Evolutionary conservation across 2,888 invertebrate genomes (phyloP), one percentile per base, ranked within the genome.

Genomic region (Lissocephala sabroskyi): DNA sequence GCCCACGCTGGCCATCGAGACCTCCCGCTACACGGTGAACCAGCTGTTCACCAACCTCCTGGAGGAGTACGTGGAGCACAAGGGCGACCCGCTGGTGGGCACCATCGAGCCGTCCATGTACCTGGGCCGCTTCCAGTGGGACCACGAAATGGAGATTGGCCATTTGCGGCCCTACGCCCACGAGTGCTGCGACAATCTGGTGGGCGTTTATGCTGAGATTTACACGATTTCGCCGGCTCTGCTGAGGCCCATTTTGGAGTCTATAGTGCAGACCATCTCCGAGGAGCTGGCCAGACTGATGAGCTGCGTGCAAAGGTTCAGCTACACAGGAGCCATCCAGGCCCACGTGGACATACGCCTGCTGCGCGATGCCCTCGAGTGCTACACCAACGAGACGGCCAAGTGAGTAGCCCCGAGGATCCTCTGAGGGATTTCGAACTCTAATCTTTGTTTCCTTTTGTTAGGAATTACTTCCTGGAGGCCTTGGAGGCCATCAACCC

Each of bases 91-190:
- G 0, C 87, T 98, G 9, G 95, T 97, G 17, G 97, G 96, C n/a
- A 94, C 94, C 4, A 96, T 98, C 58, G 97, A 98, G 84, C 95
- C 95, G 4, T 95, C 95, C 56, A 97, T 98, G 96, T 97, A 97
- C 84, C 87, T 94, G 79, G 96, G 96, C 0, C 88, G 91, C 49
- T 94, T 96, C 79, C 93, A 93, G 79, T 94, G 96, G 90, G 91
- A 92, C 70, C 89, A 90, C 0, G 91, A 92, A 65, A 88, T 90
- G 41, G 87, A 90, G 41, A 91, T 93, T 0, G 89, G 88, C 3
- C 94, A 94, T 80, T 88, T 96, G 9, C 86, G 93, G 42, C 94
- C 94, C 0, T 98, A 97, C 78, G 92, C 95, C 17, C 96, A 94
- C 82, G 94, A 94, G 84, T 93, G 93, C 61, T 89, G 94, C 42